These are phyloP conservation scores for Phaonia tiefii DNA, from an alignment of 2,888 invertebrate genomes.

Conservation along the genomic window DNA sequence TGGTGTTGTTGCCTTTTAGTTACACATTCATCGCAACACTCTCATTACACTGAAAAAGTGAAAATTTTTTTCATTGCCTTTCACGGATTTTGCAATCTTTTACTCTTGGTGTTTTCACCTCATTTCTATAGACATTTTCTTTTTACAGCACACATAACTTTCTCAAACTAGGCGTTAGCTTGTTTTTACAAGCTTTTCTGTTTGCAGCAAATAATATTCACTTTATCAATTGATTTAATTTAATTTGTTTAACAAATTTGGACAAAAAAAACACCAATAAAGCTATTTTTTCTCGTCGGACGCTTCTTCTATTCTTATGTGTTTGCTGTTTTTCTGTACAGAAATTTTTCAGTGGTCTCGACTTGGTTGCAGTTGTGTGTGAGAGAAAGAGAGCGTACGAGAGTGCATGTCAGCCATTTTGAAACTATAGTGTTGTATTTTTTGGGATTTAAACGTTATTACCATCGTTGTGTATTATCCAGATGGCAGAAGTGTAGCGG, in stretches of 20 bases:
- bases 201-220: constrained; percentile 44
- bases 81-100: constrained; percentile 48
- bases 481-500: no score
- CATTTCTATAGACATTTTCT: constrained; percentile 68
- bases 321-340: constrained; percentile 72
- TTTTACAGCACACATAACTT: constrained; percentile 57
- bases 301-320: constrained; percentile 72
- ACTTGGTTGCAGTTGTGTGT: constrained; percentile 38
- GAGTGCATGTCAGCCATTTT: constrained; percentile 76
- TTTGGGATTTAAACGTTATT: constrained; percentile 1
- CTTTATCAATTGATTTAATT: constrained; percentile 70
- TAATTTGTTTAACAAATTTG: constrained; percentile 69
- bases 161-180: constrained; percentile 33
- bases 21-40: constrained; percentile 10
- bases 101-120: constrained; percentile 21
- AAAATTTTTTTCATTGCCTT: constrained; percentile 61
- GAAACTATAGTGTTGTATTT: constrained; percentile 59
- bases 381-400: constrained; percentile 53
- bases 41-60: constrained; percentile 56
- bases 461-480: no score
- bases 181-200: not conserved
- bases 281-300: constrained; percentile 73
- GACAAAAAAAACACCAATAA: constrained; percentile 70
- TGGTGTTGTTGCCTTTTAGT: constrained; percentile 23
- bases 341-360: constrained; percentile 72